Conservation (phyloP, 64 coral and sea anemone genomes). For the Montipora foliosa region DNA sequence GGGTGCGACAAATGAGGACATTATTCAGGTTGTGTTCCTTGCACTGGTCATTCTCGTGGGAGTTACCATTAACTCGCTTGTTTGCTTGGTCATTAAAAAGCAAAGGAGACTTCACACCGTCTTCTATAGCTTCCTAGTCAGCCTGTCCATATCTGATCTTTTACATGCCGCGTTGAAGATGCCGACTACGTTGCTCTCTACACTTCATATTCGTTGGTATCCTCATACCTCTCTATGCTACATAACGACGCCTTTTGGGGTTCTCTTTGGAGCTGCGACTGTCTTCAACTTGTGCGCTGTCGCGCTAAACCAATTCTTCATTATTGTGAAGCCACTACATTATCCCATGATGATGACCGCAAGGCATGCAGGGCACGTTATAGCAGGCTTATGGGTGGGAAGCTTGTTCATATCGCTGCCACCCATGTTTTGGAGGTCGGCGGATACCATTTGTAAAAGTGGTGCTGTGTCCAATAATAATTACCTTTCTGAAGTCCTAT, state of each 20-base stretch:
- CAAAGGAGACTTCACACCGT: constrained; percentile 71
- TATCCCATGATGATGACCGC: constrained; percentile 86
- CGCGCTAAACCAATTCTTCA: constrained; percentile 90
- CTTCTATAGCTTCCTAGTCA: constrained; percentile 86
- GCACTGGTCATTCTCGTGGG: constrained; percentile 72
- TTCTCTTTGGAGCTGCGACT: constrained; percentile 88
- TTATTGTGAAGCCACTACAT: constrained; percentile 89
- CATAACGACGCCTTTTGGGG: constrained; percentile 91
- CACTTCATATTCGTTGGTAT: constrained; percentile 81
- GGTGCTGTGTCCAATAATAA: constrained; percentile 81
- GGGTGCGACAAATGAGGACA: neutral
- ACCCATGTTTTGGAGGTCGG: constrained; percentile 77
- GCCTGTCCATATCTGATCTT: constrained; percentile 87
- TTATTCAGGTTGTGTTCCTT: constrained; percentile 45
- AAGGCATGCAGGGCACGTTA: constrained; percentile 75
- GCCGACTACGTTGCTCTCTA: constrained; percentile 80
- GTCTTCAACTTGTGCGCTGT: constrained; percentile 96
- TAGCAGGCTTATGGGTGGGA: constrained; percentile 72
- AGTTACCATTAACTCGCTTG: constrained; percentile 65
- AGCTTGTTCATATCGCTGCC: constrained; percentile 82
- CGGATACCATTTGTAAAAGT: constrained; percentile 90
- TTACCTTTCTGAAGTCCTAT: constrained; percentile 73
- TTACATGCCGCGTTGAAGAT: constrained; percentile 86
- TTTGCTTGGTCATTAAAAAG: constrained; percentile 88
- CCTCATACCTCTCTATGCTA: constrained; percentile 84